Percentiles rank a stretch among this genome's conserved stretches.
phyloP scores from a whole-genome alignment of 2,113 vertebrate species.

The Lagopus leucura region DNA sequence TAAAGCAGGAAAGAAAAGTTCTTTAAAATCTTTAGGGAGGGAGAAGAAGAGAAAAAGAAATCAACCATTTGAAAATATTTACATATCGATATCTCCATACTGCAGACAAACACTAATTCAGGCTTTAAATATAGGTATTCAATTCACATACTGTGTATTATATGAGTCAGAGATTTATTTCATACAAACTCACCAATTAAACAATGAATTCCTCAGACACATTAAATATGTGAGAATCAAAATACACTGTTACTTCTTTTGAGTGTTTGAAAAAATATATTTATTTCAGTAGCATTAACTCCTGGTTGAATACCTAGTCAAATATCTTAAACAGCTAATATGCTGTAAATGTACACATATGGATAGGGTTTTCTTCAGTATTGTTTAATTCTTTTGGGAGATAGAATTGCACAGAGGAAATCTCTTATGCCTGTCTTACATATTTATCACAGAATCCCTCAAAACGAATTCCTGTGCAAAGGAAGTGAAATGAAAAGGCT shows the following conservation, averaged over 20 bases:
- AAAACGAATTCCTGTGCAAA: not conserved
- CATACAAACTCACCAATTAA: not conserved
- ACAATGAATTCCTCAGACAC: not conserved
- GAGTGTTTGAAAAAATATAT: not conserved
- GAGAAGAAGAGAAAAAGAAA: not conserved
- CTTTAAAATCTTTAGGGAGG: conserved; percentile 15
- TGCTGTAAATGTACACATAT: not conserved
- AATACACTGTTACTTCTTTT: not conserved
- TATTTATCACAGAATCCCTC: not conserved
- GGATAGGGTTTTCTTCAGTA: not conserved
- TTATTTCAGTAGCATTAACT: not conserved
- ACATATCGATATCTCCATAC: not conserved
- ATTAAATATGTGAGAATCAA: not conserved
- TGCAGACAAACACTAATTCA: not conserved
- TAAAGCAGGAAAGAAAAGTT: not conserved
- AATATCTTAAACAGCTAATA: not conserved
- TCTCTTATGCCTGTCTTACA: not conserved
- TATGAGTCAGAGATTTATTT: not conserved
- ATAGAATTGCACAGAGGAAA: not conserved
- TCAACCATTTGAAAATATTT: not conserved
- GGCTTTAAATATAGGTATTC: not conserved
- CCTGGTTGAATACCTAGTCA: not conserved
- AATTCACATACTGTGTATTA: not conserved
- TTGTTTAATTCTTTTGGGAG: not conserved
- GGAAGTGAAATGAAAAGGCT: not conserved